Conservation (phyloP, 2,797 vertebrate species). For the Rhabdomys pumilio region DNA sequence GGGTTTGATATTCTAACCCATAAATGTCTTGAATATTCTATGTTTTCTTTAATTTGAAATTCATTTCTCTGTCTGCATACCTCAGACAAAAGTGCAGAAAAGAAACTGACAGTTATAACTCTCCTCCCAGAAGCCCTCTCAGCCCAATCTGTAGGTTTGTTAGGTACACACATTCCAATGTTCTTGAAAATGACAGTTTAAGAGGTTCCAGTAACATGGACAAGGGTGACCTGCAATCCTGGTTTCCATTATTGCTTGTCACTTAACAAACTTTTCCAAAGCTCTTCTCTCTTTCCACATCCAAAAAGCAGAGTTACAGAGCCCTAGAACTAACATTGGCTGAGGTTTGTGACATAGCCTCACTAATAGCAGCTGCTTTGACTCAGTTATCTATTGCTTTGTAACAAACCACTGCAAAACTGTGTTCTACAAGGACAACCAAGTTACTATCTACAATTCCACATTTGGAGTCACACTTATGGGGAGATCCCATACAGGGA, state of each 20-base stretch:
- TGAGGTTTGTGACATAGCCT: not conserved
- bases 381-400: not conserved
- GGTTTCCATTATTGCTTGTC: not conserved
- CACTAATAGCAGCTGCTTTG: not conserved
- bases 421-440: not conserved
- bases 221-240: not conserved
- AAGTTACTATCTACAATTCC: not conserved
- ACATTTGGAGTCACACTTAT: not conserved
- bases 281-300: not conserved
- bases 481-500: not conserved
- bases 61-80: not conserved
- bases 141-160: not conserved
- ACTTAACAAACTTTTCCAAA: not conserved
- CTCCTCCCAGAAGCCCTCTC: conserved; percentile 22
- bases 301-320: not conserved
- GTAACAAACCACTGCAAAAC: conserved; percentile 31
- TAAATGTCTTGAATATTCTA: not conserved
- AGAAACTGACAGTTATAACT: not conserved
- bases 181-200: not conserved
- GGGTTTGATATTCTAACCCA: not conserved
- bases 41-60: conserved; percentile 25
- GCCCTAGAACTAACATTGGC: not conserved
- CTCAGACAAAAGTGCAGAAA: not conserved
- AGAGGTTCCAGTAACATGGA: conserved; percentile 1
- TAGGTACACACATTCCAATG: not conserved